Conservation (phyloP, 1,140 invertebrate species). For the Drosophila novamexicana region DNA sequence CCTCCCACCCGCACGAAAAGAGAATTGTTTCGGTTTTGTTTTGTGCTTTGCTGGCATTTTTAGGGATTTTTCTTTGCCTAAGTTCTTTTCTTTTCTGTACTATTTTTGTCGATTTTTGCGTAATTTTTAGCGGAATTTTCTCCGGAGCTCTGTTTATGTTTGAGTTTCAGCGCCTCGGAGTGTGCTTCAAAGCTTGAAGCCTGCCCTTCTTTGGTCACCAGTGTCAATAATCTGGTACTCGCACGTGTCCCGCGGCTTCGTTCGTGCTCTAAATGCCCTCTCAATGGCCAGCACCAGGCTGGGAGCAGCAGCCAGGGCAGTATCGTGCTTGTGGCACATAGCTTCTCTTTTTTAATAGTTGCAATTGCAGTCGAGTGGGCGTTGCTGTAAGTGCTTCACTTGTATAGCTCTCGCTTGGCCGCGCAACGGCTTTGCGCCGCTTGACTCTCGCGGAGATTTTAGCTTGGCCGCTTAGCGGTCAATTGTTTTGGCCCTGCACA, state of each 20-base stretch:
- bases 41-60: constrained; percentile 57
- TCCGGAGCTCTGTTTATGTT: constrained; percentile 35
- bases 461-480: constrained; percentile 34
- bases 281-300: constrained; percentile 2
- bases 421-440: not conserved
- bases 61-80: constrained; percentile 1
- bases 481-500: constrained; percentile 43
- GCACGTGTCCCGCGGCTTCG: constrained; percentile 49
- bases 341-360: constrained; percentile 51
- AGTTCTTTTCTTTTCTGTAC: constrained; percentile 11
- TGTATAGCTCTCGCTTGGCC: constrained; percentile 31
- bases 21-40: constrained; percentile 35
- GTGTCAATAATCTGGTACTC: constrained; percentile 22
- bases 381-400: constrained; percentile 33
- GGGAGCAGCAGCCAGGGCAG: not conserved
- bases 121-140: constrained; percentile 54
- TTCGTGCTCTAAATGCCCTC: constrained; percentile 42
- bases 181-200: constrained; percentile 36
- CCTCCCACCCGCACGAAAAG: too few relatives aligned
- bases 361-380: constrained; percentile 59
- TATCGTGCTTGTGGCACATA: constrained; percentile 22
- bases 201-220: not conserved
- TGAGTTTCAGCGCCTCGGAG: constrained; percentile 43
- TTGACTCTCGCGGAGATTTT: constrained; percentile 20
- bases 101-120: constrained; percentile 29